Conservation (phyloP, 2,113 vertebrate genomes). For the Connochaetes taurinus region DNA sequence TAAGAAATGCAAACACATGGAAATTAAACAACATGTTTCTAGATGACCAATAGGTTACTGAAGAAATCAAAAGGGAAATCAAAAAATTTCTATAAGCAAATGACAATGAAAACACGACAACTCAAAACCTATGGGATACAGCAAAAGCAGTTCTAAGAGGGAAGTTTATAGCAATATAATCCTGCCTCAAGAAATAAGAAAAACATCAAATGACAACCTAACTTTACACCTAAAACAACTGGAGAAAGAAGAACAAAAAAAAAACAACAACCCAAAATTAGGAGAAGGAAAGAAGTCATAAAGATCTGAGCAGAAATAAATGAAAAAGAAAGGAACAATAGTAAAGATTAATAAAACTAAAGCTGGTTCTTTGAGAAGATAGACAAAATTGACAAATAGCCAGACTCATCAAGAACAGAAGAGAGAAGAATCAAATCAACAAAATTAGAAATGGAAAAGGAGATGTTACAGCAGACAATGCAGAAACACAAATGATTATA, state of each 20-base stretch:
- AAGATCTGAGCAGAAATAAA: neutral
- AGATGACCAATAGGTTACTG: neutral
- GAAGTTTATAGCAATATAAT: neutral
- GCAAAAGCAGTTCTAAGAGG: neutral
- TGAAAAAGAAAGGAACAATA: neutral
- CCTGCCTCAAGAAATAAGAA: neutral
- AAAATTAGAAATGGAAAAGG: neutral
- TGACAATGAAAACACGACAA: neutral
- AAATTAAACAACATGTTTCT: neutral
- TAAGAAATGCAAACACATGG: neutral
- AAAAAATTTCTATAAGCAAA: neutral
- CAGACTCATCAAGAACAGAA: neutral
- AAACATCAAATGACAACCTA: neutral
- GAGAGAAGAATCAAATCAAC: neutral
- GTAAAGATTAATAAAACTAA: neutral
- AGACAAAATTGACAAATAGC: neutral
- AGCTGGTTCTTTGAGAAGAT: neutral
- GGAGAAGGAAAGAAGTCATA: neutral
- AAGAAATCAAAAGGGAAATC: neutral
- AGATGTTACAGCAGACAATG: neutral
- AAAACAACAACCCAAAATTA: too few relatives aligned
- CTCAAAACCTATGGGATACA: neutral
- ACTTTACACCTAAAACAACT: neutral
- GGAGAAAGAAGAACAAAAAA: neutral
- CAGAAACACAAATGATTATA: neutral